Evolutionary conservation across 1,140 invertebrate species (phyloP).

Genomic region (Orchesella cincta): DNA sequence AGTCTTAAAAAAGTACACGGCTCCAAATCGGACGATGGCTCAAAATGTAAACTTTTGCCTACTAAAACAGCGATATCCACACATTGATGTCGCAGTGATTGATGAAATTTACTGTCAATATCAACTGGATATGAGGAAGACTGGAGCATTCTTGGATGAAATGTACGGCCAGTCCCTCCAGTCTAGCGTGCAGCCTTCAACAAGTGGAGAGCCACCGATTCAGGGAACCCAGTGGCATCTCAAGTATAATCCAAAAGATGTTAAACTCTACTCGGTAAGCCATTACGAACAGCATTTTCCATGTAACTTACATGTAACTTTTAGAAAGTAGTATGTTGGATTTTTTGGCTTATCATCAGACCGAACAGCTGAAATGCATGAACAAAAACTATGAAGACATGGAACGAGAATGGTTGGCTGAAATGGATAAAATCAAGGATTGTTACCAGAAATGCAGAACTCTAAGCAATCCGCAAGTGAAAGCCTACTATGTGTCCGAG

Average conservation of each 20-base stretch:
- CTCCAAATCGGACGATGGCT: not conserved
- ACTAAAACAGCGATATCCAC: not conserved
- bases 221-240: not conserved
- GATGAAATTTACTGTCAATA: not conserved
- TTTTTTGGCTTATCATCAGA: not conserved
- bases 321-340: too few relatives aligned
- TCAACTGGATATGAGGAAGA: not conserved
- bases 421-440: not conserved
- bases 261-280: not conserved
- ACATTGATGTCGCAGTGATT: not conserved
- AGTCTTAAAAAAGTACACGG: not conserved
- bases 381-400: not conserved
- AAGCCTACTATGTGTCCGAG: not conserved
- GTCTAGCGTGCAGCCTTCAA: not conserved
- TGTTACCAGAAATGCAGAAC: not conserved
- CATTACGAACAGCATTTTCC: not conserved
- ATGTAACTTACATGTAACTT: too few relatives aligned
- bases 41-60: not conserved
- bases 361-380: not conserved
- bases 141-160: not conserved
- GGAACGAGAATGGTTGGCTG: not conserved
- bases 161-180: not conserved
- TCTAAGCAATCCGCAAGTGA: not conserved
- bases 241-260: constrained; percentile 18
- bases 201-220: too few relatives aligned